These are phyloP conservation scores for Thecophora atra DNA, from an alignment of 2,888 invertebrate genomes.

Conservation along the genomic window DNA sequence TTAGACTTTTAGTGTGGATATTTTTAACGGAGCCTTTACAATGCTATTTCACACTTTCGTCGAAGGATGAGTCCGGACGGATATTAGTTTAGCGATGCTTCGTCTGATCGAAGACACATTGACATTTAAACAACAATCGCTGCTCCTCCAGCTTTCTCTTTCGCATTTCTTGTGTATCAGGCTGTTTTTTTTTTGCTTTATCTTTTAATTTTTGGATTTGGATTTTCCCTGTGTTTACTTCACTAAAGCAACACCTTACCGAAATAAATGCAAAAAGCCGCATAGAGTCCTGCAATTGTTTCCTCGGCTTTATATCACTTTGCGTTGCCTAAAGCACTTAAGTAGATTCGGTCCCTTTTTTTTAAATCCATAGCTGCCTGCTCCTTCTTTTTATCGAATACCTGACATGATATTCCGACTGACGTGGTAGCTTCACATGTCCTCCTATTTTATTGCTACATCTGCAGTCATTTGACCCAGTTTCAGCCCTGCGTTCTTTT, in stretches of 20 bases:
- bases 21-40: too few species aligned
- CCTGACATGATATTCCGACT: too few species aligned
- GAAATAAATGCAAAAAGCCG: background rate
- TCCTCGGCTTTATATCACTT: background rate
- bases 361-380: background rate
- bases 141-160: background rate
- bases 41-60: too few species aligned
- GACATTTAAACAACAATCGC: conserved; percentile 3
- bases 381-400: background rate
- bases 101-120: conserved; percentile 13
- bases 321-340: background rate
- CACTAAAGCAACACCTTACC: background rate
- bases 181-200: background rate
- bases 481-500: conserved; percentile 30
- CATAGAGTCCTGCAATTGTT: background rate
- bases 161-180: background rate
- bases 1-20: too few species aligned
- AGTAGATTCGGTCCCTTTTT: background rate
- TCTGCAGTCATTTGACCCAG: conserved; percentile 35
- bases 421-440: background rate
- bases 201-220: background rate
- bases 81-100: background rate
- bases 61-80: too few species aligned
- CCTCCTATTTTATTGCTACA: background rate
- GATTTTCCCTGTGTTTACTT: background rate